Evolutionary conservation across 2,888 invertebrate species (phyloP).

Genomic region (Drosophila mayaguana): DNA sequence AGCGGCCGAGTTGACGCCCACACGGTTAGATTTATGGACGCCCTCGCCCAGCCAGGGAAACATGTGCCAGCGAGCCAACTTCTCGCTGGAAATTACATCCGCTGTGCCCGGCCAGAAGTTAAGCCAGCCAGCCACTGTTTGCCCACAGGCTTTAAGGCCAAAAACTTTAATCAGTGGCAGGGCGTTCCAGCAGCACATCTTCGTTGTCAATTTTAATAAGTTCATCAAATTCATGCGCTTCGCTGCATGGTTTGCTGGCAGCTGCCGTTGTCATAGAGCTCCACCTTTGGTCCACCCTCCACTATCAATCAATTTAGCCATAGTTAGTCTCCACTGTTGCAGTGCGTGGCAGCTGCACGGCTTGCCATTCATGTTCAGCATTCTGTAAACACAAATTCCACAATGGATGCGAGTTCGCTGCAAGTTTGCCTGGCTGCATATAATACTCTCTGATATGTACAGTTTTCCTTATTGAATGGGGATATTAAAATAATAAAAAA

Average conservation of each 20-base stretch:
- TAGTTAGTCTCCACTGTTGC: constrained; percentile 7
- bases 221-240: constrained; percentile 50
- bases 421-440: not conserved
- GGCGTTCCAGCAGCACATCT: constrained; percentile 3
- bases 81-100: constrained; percentile 67
- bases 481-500: no score
- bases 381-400: constrained; percentile 9
- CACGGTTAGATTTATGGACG: constrained; percentile 58
- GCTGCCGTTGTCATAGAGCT: constrained; percentile 21
- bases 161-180: constrained; percentile 16
- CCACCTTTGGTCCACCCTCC: constrained; percentile 3
- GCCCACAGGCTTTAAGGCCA: constrained; percentile 19
- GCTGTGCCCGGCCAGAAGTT: constrained; percentile 36
- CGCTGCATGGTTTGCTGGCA: constrained; percentile 5
- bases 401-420: not conserved
- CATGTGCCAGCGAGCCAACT: constrained; percentile 62
- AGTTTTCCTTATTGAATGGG: not conserved
- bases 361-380: constrained; percentile 3
- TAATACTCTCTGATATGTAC: not conserved
- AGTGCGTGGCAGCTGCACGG: constrained; percentile 1
- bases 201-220: constrained; percentile 40
- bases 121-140: constrained; percentile 1
- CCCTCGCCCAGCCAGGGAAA: constrained; percentile 43
- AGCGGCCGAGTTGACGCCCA: constrained; percentile 51
- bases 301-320: constrained; percentile 27